Percentiles rank a stretch among this genome's conserved stretches.
Conservation (phyloP, 2,113 vertebrate species). For the Eupsittula cactorum region DNA sequence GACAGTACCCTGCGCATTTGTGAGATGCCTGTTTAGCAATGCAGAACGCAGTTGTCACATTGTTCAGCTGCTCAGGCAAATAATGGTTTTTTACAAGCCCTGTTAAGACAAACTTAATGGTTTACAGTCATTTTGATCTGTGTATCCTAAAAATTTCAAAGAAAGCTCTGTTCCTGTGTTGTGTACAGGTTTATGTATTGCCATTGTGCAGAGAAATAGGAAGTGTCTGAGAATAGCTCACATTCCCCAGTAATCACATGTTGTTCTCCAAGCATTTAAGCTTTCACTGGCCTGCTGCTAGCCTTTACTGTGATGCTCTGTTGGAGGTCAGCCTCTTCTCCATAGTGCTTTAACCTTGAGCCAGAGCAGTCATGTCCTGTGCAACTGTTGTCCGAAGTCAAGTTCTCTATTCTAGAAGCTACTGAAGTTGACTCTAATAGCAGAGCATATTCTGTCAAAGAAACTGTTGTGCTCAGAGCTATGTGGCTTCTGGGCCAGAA, state of each 20-base stretch:
- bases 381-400: slow-evolving; percentile 24
- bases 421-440: neutral
- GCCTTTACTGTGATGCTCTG: slow-evolving; percentile 8
- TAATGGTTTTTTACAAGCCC: neutral
- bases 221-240: slow-evolving; percentile 25
- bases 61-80: neutral
- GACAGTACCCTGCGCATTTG: neutral
- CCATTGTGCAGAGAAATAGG: neutral
- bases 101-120: neutral
- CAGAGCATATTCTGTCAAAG: neutral
- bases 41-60: neutral
- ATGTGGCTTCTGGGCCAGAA: neutral
- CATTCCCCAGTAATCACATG: neutral
- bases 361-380: neutral
- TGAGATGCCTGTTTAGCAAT: neutral
- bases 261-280: neutral
- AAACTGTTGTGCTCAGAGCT: neutral
- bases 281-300: neutral
- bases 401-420: neutral
- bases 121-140: neutral
- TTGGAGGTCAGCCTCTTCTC: slow-evolving; percentile 8
- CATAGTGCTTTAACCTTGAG: slow-evolving; percentile 22
- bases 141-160: neutral
- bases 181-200: neutral
- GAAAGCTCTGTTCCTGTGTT: neutral